phyloP scores from a whole-genome alignment of 2,797 vertebrate genomes.

The Poeciliopsis gracilis region DNA sequence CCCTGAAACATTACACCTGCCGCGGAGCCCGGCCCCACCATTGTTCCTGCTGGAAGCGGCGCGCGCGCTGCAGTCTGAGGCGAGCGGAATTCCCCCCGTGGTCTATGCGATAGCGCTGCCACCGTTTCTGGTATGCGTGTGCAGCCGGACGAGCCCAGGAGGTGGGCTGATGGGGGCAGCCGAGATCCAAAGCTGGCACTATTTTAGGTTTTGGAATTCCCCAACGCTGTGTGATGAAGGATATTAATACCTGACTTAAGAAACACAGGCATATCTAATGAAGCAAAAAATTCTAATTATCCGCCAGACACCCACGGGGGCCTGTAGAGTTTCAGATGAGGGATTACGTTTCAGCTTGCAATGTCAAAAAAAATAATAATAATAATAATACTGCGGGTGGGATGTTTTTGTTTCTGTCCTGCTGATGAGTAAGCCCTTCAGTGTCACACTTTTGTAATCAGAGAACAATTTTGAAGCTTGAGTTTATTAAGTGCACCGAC shows the following conservation, averaged over 20 bases:
- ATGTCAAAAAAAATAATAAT: neutral
- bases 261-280: conserved; percentile 79
- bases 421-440: neutral
- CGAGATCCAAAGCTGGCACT: conserved; percentile 83
- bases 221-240: conserved; percentile 76
- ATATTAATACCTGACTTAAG: conserved; percentile 80
- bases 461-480: neutral
- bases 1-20: conserved; percentile 81
- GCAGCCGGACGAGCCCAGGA: conserved; percentile 83
- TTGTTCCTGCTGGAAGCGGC: conserved; percentile 81
- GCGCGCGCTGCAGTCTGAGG: conserved; percentile 77
- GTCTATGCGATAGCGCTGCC: conserved; percentile 84
- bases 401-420: neutral
- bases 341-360: neutral
- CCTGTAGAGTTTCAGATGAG: conserved; percentile 15
- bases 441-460: neutral
- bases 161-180: conserved; percentile 61
- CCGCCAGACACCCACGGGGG: conserved; percentile 36
- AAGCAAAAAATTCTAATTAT: conserved; percentile 65
- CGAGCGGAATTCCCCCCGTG: conserved; percentile 89
- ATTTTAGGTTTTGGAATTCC: conserved; percentile 89
- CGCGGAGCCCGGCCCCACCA: conserved; percentile 67
- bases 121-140: conserved; percentile 82
- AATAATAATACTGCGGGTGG: neutral
- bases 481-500: neutral